phyloP scores from a whole-genome alignment of 2,797 vertebrate genomes.

The Sebastes dallii region DNA sequence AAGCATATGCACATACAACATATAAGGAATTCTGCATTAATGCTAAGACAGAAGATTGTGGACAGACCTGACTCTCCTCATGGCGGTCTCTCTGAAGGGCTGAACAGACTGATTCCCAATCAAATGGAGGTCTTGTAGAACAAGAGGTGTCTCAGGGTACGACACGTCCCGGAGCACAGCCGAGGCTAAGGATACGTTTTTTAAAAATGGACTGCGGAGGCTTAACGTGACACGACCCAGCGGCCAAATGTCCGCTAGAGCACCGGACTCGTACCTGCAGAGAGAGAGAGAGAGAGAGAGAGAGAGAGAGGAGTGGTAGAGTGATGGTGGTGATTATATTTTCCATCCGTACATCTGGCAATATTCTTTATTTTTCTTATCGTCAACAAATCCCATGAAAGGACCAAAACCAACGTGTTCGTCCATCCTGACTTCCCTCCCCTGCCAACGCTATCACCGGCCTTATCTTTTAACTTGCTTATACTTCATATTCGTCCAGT shows the following conservation, averaged over 20 bases:
- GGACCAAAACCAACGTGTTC: too few relatives aligned
- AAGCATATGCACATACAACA: too few relatives aligned
- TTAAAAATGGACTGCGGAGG: constrained; percentile 36
- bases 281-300: neutral
- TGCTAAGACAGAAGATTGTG: neutral
- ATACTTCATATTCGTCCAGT: neutral
- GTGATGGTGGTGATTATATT: too few relatives aligned
- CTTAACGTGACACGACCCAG: constrained; percentile 50
- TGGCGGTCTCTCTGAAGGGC: constrained; percentile 11
- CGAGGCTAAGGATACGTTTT: neutral
- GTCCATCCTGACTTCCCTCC: too few relatives aligned
- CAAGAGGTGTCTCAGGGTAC: constrained; percentile 46
- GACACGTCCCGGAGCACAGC: constrained; percentile 51
- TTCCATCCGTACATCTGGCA: too few relatives aligned
- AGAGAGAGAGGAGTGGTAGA: neutral
- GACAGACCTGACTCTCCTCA: constrained; percentile 55
- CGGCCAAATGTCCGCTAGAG: constrained; percentile 57
- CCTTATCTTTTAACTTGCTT: neutral
- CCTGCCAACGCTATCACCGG: neutral
- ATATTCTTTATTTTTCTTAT: too few relatives aligned
- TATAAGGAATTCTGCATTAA: neutral
- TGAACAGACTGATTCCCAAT: neutral
- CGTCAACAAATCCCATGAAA: too few relatives aligned
- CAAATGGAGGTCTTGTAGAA: constrained; percentile 50
- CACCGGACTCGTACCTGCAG: constrained; percentile 57